Conservation (phyloP, 2,113 vertebrate genomes). For the Vulpes vulpes region DNA sequence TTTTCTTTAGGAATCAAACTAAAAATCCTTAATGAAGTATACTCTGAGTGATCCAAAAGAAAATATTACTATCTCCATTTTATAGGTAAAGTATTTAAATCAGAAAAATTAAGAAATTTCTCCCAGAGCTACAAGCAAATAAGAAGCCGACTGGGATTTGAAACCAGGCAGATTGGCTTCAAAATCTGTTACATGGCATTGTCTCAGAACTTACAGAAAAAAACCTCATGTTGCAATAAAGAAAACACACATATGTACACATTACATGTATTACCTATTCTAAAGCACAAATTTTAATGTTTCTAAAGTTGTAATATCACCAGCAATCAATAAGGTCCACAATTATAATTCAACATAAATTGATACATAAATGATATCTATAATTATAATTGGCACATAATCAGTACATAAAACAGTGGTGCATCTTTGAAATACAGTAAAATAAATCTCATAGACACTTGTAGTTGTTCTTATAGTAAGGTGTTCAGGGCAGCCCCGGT, state of each 20-base stretch:
- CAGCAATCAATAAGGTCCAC: neutral
- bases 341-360: neutral
- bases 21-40: constrained; percentile 7
- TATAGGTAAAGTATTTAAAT: neutral
- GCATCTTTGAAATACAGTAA: neutral
- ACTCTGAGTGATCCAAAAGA: neutral
- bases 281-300: neutral
- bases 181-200: neutral
- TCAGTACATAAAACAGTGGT: neutral
- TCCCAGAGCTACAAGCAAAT: neutral
- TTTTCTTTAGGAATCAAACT: constrained; percentile 44
- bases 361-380: neutral
- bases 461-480: neutral
- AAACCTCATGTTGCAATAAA: neutral
- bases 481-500: neutral
- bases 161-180: neutral
- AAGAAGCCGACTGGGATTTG: neutral
- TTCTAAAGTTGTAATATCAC: constrained; percentile 26
- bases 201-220: neutral
- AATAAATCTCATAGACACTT: neutral
- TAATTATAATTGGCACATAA: constrained; percentile 6
- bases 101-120: neutral
- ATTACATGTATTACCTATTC: neutral
- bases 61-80: neutral
- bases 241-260: neutral